Conservation (phyloP, 64 coral and sea anemone species). For the Acropora tenuis region DNA sequence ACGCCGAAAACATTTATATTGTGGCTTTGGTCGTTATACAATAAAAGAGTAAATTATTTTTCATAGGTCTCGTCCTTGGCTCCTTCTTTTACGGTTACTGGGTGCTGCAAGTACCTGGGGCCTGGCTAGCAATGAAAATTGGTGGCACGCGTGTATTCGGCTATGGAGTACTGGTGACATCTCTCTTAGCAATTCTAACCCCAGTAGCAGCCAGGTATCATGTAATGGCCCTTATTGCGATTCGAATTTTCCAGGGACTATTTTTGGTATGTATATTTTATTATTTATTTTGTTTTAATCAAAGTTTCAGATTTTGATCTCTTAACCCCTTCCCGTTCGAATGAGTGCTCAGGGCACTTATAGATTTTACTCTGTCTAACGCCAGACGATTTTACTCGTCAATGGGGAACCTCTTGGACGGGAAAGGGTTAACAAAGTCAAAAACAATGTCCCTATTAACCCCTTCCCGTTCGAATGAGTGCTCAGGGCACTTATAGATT, state of each 20-base stretch:
- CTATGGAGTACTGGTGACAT: conserved; percentile 92
- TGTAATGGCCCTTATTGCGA: conserved; percentile 83
- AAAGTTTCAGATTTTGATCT: too few relatives aligned
- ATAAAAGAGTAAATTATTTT: background rate
- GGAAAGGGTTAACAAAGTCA: too few relatives aligned
- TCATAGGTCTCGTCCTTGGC: conserved; percentile 94
- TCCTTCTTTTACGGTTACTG: conserved; percentile 99
- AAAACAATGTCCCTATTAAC: too few relatives aligned
- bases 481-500: too few relatives aligned
- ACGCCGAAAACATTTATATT: too few relatives aligned
- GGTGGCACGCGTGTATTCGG: conserved; percentile 99
- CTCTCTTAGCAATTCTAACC: conserved; percentile 80
- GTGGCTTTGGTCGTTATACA: too few relatives aligned
- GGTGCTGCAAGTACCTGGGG: conserved; percentile 94
- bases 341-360: too few relatives aligned
- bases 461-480: too few relatives aligned
- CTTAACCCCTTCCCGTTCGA: too few relatives aligned
- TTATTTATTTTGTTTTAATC: background rate
- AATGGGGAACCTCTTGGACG: too few relatives aligned
- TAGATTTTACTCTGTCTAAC: too few relatives aligned
- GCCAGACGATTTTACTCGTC: too few relatives aligned
- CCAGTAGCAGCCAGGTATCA: conserved; percentile 88
- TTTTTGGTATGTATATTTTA: conserved; percentile 82
- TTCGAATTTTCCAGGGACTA: conserved; percentile 94
- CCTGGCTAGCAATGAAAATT: conserved; percentile 95